A percentile compares a stretch with the other conserved stretches of the same genome.
Evolutionary conservation across 1,140 invertebrate species (phyloP).

Genomic region (Geopemphigus sp.): DNA sequence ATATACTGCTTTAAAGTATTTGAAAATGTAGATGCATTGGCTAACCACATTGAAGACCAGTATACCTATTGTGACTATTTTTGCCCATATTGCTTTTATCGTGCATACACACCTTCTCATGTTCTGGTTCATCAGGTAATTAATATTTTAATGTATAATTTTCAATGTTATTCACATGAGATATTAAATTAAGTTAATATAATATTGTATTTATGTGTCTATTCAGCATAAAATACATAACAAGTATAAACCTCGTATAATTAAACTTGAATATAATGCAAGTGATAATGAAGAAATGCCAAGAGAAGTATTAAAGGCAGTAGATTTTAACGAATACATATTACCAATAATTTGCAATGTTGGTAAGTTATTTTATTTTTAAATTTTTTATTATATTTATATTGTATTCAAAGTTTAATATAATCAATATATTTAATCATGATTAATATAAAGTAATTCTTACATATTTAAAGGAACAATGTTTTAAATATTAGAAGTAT

Average conservation of each 20-base stretch:
- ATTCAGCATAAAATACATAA: slow-evolving; percentile 4
- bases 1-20: slow-evolving; percentile 20
- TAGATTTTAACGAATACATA: slow-evolving; percentile 34
- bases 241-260: neutral
- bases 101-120: slow-evolving; percentile 22
- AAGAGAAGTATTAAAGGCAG: neutral
- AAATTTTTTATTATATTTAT: neutral
- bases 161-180: no score
- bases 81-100: slow-evolving; percentile 39
- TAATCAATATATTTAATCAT: no score
- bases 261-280: neutral
- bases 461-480: no score
- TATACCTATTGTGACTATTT: slow-evolving; percentile 27
- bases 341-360: slow-evolving; percentile 11
- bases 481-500: no score
- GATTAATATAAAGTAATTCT: no score
- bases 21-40: slow-evolving; percentile 21
- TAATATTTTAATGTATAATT: neutral
- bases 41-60: slow-evolving; percentile 12
- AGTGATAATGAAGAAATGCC: no score
- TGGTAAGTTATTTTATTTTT: slow-evolving; percentile 21
- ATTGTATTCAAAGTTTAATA: neutral
- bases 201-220: neutral
- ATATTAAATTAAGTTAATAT: neutral
- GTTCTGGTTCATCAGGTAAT: slow-evolving; percentile 24